phyloP scores from a whole-genome alignment of 1,140 invertebrate species.

The Drosophila equinoxialis region DNA sequence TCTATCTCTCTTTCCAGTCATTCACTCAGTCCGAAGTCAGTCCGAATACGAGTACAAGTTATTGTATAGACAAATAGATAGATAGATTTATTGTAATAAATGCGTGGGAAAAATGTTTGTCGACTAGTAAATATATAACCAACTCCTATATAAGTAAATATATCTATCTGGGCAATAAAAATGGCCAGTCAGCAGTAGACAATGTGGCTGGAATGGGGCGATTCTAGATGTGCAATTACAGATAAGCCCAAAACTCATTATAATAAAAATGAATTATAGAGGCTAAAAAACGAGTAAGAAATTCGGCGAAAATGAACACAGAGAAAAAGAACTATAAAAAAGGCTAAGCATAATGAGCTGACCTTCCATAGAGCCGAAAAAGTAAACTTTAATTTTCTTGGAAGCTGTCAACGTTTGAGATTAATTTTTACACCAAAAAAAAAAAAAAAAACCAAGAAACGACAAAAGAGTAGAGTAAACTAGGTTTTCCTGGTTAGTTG shows the following conservation, averaged over 20 bases:
- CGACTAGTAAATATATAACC: conserved; percentile 9
- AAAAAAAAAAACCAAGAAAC: not conserved
- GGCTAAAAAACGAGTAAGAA: conserved; percentile 19
- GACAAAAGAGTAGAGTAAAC: conserved; percentile 9
- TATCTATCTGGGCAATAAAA: conserved; percentile 35
- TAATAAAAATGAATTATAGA: conserved; percentile 77
- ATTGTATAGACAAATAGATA: conserved; percentile 42
- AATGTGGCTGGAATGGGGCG: conserved; percentile 38
- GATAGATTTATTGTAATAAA: conserved; percentile 68
- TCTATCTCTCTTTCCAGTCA: conserved; percentile 27
- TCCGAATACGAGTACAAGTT: not conserved
- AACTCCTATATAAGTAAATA: not conserved
- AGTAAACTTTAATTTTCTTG: conserved; percentile 54
- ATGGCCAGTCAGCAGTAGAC: conserved; percentile 49
- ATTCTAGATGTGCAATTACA: conserved; percentile 74
- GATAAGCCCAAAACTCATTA: conserved; percentile 73
- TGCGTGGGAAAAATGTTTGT: conserved; percentile 71
- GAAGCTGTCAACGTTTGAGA: conserved; percentile 70
- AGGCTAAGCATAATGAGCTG: conserved; percentile 31
- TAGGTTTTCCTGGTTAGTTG: conserved; percentile 13
- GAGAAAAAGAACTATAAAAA: not conserved
- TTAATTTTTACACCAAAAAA: conserved; percentile 67
- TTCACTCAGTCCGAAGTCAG: conserved; percentile 13
- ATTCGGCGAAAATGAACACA: conserved; percentile 39
- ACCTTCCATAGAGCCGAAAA: conserved; percentile 12